phyloP scores from a whole-genome alignment of 2,797 vertebrate species.

The Denticeps clupeoides region DNA sequence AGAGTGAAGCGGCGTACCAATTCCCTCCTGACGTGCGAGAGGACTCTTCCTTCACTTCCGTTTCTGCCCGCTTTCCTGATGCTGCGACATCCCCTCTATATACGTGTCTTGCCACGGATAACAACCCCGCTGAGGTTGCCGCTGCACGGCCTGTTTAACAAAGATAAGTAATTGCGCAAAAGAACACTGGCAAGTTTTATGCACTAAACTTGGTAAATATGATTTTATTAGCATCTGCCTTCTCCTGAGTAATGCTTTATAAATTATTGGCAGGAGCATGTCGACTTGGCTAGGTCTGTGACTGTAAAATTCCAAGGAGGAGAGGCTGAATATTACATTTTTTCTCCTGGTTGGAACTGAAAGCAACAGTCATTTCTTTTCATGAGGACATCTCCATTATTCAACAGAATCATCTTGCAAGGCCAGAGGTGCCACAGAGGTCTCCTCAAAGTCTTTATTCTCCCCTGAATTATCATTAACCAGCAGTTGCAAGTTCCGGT shows the following conservation, averaged over 20 bases:
- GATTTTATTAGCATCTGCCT: neutral
- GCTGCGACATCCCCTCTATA: too few species aligned
- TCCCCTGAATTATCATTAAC: neutral
- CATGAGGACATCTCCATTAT: slow-evolving; percentile 12
- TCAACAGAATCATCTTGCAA: slow-evolving; percentile 3
- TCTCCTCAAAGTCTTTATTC: neutral
- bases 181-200: too few species aligned
- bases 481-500: neutral
- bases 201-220: neutral
- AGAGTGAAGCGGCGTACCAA: too few species aligned
- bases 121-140: too few species aligned
- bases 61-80: too few species aligned
- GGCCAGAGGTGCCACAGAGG: too few species aligned
- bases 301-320: neutral
- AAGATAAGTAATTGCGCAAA: neutral
- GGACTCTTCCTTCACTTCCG: too few species aligned
- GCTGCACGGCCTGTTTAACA: too few species aligned
- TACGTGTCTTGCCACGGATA: too few species aligned
- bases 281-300: neutral
- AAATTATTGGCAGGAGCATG: neutral
- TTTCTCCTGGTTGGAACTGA: neutral
- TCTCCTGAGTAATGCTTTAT: neutral
- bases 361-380: neutral
- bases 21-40: too few species aligned
- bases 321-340: neutral